Base-by-base conservation (phyloP, 2,888 invertebrate species). In the Platypus cylindrus region DNA sequence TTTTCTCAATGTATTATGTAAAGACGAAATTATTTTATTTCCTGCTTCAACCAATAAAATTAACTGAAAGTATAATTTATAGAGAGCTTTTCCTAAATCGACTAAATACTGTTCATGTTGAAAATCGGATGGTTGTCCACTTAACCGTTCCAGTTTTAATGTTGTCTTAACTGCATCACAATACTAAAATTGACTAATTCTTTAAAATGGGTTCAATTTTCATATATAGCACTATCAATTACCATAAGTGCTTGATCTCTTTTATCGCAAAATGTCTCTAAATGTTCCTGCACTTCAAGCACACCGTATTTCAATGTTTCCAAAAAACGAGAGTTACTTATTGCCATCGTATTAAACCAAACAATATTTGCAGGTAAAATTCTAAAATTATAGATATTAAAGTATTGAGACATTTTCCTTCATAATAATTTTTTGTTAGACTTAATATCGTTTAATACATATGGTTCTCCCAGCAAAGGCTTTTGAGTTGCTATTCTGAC, bases 181-280 rank as follows among this genome's bases (percentile, higher is more conserved):
- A 53, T 77, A 82, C 83, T 85, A 54, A 3, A 54, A 56, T 13
- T 35, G 32, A 30, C 3, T 11, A 32, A 23, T 16, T 15, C 23
- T 15, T 26, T 8, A 34, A 5, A 14, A 15, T n/a, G n/a, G n/a
- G n/a, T n/a, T n/a, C 9, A 22, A 16, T 2, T 3, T 23, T 24
- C 17, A 25, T 20, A 27, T 8, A 12, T n/a, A 23, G 36, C n/a
- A n/a, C n/a, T n/a, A n/a, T n/a, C n/a, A n/a, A n/a, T 53, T 57
- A 84, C 84, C 74, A 85, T 83, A 0, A 77, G 65, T 1, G 86
- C 83, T 53, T 90, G 87, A 56, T 94, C 91, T 49, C 85, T 79
- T 39, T 87, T 75, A 59, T 94, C 91, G 48, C 89, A 78, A 59
- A 89, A 93, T 0, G 93, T 94, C 60, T 95, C 94, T 46, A 93